A percentile compares a stretch with the other conserved stretches of the same genome.
Conservation (phyloP, 2,888 invertebrate species). For the Papilio protenor region DNA sequence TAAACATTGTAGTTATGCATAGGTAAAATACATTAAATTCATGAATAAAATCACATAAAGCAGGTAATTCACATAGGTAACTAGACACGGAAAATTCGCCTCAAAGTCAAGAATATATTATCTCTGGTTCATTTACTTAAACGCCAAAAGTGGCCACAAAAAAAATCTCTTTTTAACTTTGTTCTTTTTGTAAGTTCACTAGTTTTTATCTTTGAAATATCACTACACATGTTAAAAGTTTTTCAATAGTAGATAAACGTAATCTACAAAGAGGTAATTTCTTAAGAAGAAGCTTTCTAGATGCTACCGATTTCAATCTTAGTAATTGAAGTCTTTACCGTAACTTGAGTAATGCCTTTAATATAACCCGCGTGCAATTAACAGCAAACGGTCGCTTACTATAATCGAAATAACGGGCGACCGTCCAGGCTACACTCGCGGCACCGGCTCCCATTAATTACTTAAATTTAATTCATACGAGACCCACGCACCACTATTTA, state of each 20-base stretch:
- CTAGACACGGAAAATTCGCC: neutral
- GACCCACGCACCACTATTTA: conserved; percentile 79
- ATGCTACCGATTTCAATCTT: neutral
- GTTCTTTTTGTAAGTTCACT: neutral
- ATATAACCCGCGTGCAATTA: conserved; percentile 51
- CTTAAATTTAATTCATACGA: conserved; percentile 84
- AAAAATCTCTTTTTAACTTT: neutral
- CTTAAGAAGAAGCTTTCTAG: neutral
- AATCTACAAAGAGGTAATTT: neutral
- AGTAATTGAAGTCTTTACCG: neutral
- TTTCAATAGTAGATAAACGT: no score
- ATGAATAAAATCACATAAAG: neutral
- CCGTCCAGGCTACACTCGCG: conserved; percentile 51
- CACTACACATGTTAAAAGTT: no score
- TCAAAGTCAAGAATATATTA: neutral
- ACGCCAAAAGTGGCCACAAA: neutral
- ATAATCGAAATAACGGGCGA: conserved; percentile 60
- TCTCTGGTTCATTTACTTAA: neutral
- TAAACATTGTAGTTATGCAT: conserved; percentile 21
- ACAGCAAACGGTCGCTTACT: conserved; percentile 54
- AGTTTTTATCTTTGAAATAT: no score
- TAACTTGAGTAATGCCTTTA: conserved; percentile 7
- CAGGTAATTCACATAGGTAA: neutral
- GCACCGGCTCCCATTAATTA: conserved; percentile 76
- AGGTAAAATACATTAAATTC: neutral